Conservation (phyloP, 2,113 vertebrate species). For the Cyanistes caeruleus region DNA sequence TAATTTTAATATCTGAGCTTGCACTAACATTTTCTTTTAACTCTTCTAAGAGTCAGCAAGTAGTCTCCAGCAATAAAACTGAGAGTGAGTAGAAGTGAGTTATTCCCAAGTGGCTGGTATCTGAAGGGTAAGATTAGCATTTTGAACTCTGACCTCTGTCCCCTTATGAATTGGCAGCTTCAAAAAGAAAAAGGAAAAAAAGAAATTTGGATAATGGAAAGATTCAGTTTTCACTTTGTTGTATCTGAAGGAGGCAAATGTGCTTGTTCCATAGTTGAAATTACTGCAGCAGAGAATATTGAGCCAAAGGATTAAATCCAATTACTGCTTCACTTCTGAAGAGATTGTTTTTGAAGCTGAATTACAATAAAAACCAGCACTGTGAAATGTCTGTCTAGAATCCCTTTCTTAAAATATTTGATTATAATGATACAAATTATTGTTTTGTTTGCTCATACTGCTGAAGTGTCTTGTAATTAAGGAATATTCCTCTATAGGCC, state of each 20-base stretch:
- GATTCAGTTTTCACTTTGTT: background rate
- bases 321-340: background rate
- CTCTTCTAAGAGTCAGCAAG: background rate
- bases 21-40: background rate
- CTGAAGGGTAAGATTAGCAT: conserved; percentile 17
- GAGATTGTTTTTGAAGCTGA: background rate
- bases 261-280: background rate
- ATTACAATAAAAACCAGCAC: background rate
- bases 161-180: conserved; percentile 23
- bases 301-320: background rate
- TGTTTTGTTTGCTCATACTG: background rate
- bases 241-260: background rate
- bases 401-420: background rate
- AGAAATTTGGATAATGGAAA: background rate
- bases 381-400: background rate
- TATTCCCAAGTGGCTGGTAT: conserved; percentile 21
- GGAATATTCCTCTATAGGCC: background rate
- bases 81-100: background rate
- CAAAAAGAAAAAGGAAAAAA: background rate
- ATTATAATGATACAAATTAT: background rate
- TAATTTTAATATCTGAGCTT: background rate
- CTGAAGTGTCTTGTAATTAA: background rate
- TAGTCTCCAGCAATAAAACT: conserved; percentile 16
- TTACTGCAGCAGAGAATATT: background rate
- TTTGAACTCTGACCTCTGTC: conserved; percentile 45